Base-by-base conservation (phyloP, 2,797 vertebrate genomes). In the Falco biarmicus region DNA sequence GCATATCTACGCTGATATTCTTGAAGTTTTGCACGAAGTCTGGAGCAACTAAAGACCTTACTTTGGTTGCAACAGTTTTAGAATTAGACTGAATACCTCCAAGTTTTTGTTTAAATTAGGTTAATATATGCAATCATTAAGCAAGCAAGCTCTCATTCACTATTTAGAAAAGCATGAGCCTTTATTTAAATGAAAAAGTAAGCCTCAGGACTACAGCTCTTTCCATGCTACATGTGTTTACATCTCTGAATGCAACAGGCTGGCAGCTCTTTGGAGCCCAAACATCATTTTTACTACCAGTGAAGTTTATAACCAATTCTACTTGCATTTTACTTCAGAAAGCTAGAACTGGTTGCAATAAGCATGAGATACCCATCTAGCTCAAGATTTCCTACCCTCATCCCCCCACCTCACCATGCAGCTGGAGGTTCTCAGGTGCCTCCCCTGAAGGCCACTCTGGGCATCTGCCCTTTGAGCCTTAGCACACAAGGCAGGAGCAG, bases 401-500 rank as follows among this genome's bases (percentile, higher is more conserved):
- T n/a, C 25, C n/a, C 48, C 28, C 53, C 15, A 69, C 15, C 25
- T 61, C 6, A 0, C 13, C 34, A 48, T 7, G 19, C 12, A 95
- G 43, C 16, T 24, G 15, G 47, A 65, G 9, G 41, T 25, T 82
- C 54, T 26, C 61, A 47, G 68, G 25, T 0, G 0, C 20, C 68
- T 89, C 82, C 39, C 47, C 54, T 68, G 48, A 57, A 63, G n/a
- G 53, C 37, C 28, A 5, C 64, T 60, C 66, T 24, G 31, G 43
- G 28, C 43, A 80, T 14, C 57, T 89, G 89, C 89, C 84, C 91
- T 94, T 92, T 92, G 87, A 94, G 53, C 92, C 39, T 85, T 8
- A 54, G n/a, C 13, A 81, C 50, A 73, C 29, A 3, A 29, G 32
- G 28, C 63, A 51, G 20, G 2, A 89, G 53, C 61, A 92, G 63